Base-by-base conservation (phyloP, 2,888 invertebrate species). In the Plemyria rubiginata region DNA sequence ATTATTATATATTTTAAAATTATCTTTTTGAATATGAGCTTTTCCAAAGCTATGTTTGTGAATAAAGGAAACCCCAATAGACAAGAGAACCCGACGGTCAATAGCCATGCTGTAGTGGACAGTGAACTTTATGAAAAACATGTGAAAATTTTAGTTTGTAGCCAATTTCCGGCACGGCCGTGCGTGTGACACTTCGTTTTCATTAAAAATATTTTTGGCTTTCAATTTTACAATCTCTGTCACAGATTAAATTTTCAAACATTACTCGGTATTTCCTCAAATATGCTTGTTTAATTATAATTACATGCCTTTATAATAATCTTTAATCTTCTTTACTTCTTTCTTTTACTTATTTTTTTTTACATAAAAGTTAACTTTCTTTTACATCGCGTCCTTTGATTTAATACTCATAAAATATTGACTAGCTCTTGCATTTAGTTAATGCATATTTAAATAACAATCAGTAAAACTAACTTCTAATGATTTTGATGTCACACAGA, bases 121-220 rank as follows among this genome's bases (percentile, higher is more conserved):
- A 16, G 22, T 15, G n/a, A 16, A 38, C 57, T 28, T 62, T 28
- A 50, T 9, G 22, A 54, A 62, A 65, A 65, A 53, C 55, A 16
- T 41, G 32, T 49, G 51, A 46, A 54, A 58, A 57, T 66, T 67
- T 65, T 68, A 67, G 67, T 67, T 65, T 60, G 60, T 60, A 49
- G 28, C 57, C 66, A 69, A 69, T 69, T 68, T 69, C 65, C 67
- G 61, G 60, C 32, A 13, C 48, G 41, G 32, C 46, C 60, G 60
- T 71, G 71, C 51, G 59, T 53, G 48, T 69, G 71, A 66, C 71
- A 61, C 49, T 56, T 56, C 5, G 38, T 54, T 56, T 60, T 64
- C 32, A 58, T 52, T 52, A 49, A 15, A 32, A 40, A 51, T 16
- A 40, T 11, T 50, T 54, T 50, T 54, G 43, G 38, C 5, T 57